Base-by-base conservation (phyloP, 92 coral and sea anemone genomes). In the Epizoanthus illoricatus region DNA sequence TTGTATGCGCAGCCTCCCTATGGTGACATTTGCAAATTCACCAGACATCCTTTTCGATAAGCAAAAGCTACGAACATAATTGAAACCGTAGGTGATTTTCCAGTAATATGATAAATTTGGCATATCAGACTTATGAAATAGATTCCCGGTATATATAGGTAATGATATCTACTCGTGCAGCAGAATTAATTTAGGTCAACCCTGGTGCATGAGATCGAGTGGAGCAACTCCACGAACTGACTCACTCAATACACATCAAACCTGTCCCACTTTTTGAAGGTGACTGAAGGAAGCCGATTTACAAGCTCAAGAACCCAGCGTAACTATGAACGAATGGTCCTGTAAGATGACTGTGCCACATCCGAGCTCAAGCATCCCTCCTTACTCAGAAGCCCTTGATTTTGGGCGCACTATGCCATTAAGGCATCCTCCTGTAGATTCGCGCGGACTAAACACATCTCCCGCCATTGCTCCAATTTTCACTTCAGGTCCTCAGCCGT, bases 361-460 rank as follows among this genome's bases (percentile, higher is more conserved):
- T 79, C 45, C 90, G 67, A 80, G 65, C 62, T 67, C 56, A 8
- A 49, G 9, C 56, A 28, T 72, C 21, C 69, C 94, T 57, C 86
- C 79, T 59, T 81, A 72, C 70, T 65, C 83, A 18, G 94, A 69
- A 55, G 61, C 58, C 73, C 85, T 90, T 7, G 94, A 90, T 69
- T 93, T 86, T 73, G 97, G 97, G 4, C 85, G 86, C 23, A 93
- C 97, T n/a, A 90, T 93, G 65, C 99, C 98, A n/a, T 88, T 96
- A 4, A 86, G 94, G 12, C 99, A 96, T 68, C 98, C 97, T n/a
- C 99, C 99, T 17, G 83, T 92, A 17, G 84, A 85, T 62, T 70
- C 69, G 45, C 80, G 69, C 33, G 33, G 33, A 40, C 58, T 71
- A 73, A 84, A 70, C 81, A 75, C 78, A 19, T 42, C 81, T 61